A percentile compares a stretch with the other conserved stretches of the same genome.
Evolutionary conservation across 2,797 vertebrate species (phyloP).

Genomic region (Tokudaia muenninki): DNA sequence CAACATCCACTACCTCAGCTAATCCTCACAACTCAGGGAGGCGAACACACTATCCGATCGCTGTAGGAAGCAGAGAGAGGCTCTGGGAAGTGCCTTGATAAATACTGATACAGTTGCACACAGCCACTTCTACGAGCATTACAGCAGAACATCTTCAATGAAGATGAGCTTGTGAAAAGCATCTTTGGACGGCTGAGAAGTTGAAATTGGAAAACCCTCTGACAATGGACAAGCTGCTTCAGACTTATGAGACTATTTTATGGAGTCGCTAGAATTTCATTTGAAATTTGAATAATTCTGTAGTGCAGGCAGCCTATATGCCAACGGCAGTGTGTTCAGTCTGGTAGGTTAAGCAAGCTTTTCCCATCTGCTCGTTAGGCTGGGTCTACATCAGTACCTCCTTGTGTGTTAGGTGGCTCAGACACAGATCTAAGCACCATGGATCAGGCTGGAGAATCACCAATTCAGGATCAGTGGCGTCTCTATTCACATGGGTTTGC

Average conservation of each 20-base stretch:
- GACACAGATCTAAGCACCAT: not conserved
- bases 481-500: constrained; percentile 28
- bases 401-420: not conserved
- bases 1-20: accelerated
- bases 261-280: not conserved
- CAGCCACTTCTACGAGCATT: not conserved
- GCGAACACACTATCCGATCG: not conserved
- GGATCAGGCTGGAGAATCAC: not conserved
- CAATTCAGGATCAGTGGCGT: constrained; percentile 27
- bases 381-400: not conserved
- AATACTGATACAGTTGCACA: not conserved
- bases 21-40: not conserved
- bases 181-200: not conserved
- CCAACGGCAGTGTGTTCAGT: constrained; percentile 22
- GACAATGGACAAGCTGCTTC: not conserved
- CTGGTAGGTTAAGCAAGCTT: constrained; percentile 54
- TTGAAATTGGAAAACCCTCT: constrained; percentile 8
- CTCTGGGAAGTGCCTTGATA: constrained; percentile 8
- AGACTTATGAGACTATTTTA: not conserved
- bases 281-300: constrained; percentile 61
- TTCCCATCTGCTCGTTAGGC: constrained; percentile 54
- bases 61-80: not conserved
- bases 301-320: not conserved
- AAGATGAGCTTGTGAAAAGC: not conserved
- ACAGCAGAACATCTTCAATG: not conserved